Conservation (phyloP, 2,888 invertebrate species). For the Agrotis exclamationis region DNA sequence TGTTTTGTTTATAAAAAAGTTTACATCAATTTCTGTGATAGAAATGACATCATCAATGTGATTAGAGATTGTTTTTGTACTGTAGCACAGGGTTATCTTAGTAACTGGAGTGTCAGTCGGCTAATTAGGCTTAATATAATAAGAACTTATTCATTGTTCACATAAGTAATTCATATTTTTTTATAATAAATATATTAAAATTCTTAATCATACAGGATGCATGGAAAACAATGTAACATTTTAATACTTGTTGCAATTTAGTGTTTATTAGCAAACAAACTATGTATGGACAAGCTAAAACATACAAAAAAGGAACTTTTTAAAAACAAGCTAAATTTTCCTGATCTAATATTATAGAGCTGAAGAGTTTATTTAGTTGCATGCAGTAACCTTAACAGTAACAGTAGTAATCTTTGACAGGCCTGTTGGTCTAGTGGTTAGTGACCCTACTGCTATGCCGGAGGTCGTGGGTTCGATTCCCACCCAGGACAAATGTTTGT, state of each 20-base stretch:
- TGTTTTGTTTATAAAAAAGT: background rate
- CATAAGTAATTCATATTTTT: background rate
- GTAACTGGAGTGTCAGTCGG: background rate
- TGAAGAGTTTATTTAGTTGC: too few species aligned
- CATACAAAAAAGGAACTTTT: too few species aligned
- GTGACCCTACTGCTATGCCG: too few species aligned
- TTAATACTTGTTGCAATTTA: background rate
- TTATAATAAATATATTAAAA: background rate
- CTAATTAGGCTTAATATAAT: background rate
- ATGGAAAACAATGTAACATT: background rate
- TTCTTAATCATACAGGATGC: background rate
- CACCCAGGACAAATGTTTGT: too few species aligned
- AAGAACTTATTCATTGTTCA: background rate
- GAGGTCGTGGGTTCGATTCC: too few species aligned
- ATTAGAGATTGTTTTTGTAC: conserved; percentile 4
- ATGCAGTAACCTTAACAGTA: too few species aligned
- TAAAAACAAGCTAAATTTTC: too few species aligned
- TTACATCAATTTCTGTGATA: background rate
- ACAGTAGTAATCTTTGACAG: too few species aligned
- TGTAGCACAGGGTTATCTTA: conserved; percentile 40
- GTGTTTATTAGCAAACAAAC: too few species aligned
- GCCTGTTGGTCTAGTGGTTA: too few species aligned
- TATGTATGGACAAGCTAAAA: background rate
- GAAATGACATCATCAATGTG: conserved; percentile 39
- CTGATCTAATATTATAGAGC: too few species aligned